phyloP scores from a whole-genome alignment of 53 echinoderm and acorn worm genomes.

The Patiria pectinifera region DNA sequence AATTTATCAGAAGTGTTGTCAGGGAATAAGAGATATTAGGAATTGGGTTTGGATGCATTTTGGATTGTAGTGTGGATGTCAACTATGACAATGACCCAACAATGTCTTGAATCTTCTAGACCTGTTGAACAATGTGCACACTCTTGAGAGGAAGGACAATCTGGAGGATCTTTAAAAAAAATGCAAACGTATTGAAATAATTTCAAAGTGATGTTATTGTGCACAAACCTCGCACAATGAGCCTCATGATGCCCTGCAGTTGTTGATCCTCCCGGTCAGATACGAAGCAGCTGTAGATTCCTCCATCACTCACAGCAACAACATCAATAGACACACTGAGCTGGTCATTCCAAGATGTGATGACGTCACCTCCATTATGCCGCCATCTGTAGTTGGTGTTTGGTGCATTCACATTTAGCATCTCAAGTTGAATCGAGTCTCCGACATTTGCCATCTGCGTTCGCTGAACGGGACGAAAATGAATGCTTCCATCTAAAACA shows the following conservation, averaged over 20 bases:
- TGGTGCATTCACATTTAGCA: too few species aligned
- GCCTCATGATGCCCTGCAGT: slow-evolving; percentile 43
- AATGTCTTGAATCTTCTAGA: too few species aligned
- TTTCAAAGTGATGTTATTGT: neutral
- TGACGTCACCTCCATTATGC: slow-evolving; percentile 12
- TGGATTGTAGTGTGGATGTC: too few species aligned
- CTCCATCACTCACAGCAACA: too few species aligned
- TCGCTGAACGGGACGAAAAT: slow-evolving; percentile 17
- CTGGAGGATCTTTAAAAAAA: neutral
- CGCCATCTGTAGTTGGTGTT: slow-evolving; percentile 11
- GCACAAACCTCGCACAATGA: slow-evolving; percentile 34
- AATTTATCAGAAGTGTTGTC: too few species aligned
- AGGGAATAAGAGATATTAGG: neutral
- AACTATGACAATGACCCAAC: too few species aligned
- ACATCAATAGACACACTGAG: too few species aligned
- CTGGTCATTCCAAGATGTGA: too few species aligned
- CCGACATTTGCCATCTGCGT: neutral
- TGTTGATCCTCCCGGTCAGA: slow-evolving; percentile 11
- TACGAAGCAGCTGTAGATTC: slow-evolving; percentile 28
- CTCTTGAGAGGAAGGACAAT: too few species aligned
- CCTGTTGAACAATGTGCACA: too few species aligned
- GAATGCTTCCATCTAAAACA: neutral
- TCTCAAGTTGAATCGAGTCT: too few species aligned
- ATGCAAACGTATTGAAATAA: neutral
- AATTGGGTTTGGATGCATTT: neutral